phyloP scores from a whole-genome alignment of 2,888 invertebrate genomes.

The Leucania comma region DNA sequence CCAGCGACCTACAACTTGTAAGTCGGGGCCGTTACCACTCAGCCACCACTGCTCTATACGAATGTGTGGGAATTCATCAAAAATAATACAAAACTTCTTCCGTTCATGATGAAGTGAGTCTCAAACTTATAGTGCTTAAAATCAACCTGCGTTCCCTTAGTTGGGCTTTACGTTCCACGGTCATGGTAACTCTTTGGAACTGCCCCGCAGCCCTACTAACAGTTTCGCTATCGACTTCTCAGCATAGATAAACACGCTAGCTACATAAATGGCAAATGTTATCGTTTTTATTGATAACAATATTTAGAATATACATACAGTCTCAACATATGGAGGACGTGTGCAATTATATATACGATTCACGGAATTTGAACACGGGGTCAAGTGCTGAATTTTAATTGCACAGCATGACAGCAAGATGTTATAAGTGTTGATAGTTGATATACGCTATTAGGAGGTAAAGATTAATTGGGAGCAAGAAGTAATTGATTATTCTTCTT shows the following conservation, averaged over 20 bases:
- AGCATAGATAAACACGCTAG: conserved; percentile 26
- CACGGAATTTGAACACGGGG: not conserved
- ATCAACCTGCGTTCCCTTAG: no score
- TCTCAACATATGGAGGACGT: conserved; percentile 7
- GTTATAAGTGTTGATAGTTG: not conserved
- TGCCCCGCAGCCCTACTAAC: not conserved
- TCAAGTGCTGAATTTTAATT: not conserved
- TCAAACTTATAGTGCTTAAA: no score
- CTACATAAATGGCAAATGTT: conserved; percentile 54
- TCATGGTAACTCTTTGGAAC: no score
- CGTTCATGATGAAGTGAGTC: no score
- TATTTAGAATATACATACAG: conserved; percentile 16
- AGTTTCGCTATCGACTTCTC: conserved; percentile 37
- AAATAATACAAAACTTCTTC: no score
- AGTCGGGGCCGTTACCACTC: no score
- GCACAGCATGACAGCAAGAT: not conserved
- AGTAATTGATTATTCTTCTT: no score
- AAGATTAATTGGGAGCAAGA: not conserved
- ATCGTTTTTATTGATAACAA: conserved; percentile 45
- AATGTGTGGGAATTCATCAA: no score
- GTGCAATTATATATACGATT: conserved; percentile 33
- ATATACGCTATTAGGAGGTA: not conserved
- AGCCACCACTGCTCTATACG: no score
- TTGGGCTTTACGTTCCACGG: no score
- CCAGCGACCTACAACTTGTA: no score